Evolutionary conservation across 2,797 vertebrate species (phyloP), one percentile per base, ranked within the genome.

Genomic region (Myotis planiceps): DNA sequence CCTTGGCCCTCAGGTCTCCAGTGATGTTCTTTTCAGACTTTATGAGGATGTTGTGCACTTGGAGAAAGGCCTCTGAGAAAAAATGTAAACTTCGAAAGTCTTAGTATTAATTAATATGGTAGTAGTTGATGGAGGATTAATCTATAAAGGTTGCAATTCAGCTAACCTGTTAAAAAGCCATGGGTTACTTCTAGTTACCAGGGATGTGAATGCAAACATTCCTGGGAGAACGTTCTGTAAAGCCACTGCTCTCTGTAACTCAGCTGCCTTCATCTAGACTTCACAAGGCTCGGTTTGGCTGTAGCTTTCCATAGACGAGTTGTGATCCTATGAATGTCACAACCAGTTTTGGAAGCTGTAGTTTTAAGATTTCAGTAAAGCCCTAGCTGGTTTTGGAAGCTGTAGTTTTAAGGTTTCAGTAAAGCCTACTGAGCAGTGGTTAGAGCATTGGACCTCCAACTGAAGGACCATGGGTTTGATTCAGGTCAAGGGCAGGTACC

Each of bases 21-120:
- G 60, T 12, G 65, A 10, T 74, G n/a, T n/a, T 75, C 16, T 90
- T 88, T 84, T 81, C 39, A 74, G 39, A 37, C 42, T 95, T 96
- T 32, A 9, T 12, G 10, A 74, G 69, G 69, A 34, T 60, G 27
- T 19, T 27, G 37, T 65, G 13, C 4, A 9, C 27, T 37, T 53
- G 25, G 27, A 78, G 42, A 78, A 94, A 86, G 68, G 3, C 27
- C 29, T 72, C 9, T 21, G 45, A 81, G 74, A 66, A 65, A 96
- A 53, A 80, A 82, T 0, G 5, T 37, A 27, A 27, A 63, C 49
- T 83, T 66, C 7, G 14, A 2, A 90, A 84, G 23, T 71, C 47
- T 71, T 49, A 25, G 51, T 23, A 3, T 27, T 53, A 60, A 60
- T 72, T 69, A 51, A 32, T 55, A 14, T 5, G 32, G 71, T 39